Evolutionary conservation across 2,797 vertebrate genomes (phyloP).

Genomic region (Iguana delicatissima): DNA sequence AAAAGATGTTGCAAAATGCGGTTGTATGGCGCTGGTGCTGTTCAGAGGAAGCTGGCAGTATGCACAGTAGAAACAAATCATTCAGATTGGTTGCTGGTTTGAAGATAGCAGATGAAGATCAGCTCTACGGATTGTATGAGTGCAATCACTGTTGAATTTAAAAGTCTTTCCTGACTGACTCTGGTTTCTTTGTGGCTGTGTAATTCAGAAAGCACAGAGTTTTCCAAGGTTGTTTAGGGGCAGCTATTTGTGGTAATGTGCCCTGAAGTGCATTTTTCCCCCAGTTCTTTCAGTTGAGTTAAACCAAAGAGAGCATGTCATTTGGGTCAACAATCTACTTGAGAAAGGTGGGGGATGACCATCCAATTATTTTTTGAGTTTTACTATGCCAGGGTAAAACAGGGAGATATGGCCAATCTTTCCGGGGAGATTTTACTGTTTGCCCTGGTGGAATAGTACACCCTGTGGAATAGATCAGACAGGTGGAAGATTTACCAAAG

Average conservation of each 20-base stretch:
- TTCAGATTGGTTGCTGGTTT: neutral
- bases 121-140: neutral
- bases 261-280: neutral
- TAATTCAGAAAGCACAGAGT: neutral
- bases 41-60: neutral
- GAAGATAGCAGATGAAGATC: constrained; percentile 4
- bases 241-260: neutral
- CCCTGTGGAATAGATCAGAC: neutral
- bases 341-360: too few species aligned
- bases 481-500: neutral
- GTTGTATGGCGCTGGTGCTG: neutral
- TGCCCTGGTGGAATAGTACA: neutral
- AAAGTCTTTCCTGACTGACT: neutral
- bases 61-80: neutral
- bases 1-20: neutral
- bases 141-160: neutral
- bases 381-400: neutral
- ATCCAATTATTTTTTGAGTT: neutral
- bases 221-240: neutral
- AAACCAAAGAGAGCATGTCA: neutral
- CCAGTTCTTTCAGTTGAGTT: neutral
- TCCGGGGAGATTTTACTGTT: neutral
- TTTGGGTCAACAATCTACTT: neutral
- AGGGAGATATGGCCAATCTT: neutral
- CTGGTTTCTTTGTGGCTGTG: neutral